These are phyloP conservation scores for Venustaconcha ellipsiformis DNA, from an alignment of 1,140 invertebrate genomes.

Conservation along the genomic window DNA sequence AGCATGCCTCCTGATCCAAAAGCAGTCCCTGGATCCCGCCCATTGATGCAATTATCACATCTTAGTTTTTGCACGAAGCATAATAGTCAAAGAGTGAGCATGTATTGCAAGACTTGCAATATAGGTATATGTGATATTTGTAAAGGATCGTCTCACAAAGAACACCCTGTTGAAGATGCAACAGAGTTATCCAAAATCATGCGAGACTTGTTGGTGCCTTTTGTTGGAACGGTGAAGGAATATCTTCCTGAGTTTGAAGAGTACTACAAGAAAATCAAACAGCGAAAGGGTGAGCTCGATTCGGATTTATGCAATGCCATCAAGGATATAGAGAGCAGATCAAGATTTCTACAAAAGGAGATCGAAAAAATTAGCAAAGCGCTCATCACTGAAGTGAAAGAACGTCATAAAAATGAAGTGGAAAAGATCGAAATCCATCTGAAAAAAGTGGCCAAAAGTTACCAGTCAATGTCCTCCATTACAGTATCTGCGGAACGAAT, in stretches of 20 bases:
- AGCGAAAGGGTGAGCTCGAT: constrained; percentile 32
- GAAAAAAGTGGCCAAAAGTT: constrained; percentile 29
- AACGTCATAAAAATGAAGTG: constrained; percentile 30
- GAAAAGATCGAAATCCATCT: constrained; percentile 38
- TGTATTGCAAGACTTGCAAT: constrained; percentile 45
- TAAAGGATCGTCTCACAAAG: constrained; percentile 43
- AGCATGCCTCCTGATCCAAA: not conserved
- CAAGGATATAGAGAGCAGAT: constrained; percentile 36
- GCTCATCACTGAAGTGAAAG: constrained; percentile 34
- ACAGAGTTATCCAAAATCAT: constrained; percentile 37
- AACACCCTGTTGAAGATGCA: constrained; percentile 37
- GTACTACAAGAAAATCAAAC: constrained; percentile 36
- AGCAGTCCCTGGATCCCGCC: constrained; percentile 1
- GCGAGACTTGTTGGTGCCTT: constrained; percentile 33
- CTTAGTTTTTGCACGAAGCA: constrained; percentile 39
- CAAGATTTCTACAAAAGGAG: constrained; percentile 37
- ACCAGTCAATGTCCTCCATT: constrained; percentile 37
- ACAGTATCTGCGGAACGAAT: constrained; percentile 40
- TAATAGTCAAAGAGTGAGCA: constrained; percentile 28
- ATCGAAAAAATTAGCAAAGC: constrained; percentile 42
- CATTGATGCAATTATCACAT: constrained; percentile 32
- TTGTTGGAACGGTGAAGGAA: constrained; percentile 46
- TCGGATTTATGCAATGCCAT: constrained; percentile 36
- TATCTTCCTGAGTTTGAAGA: constrained; percentile 42
- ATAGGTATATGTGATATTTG: constrained; percentile 39